phyloP scores from a whole-genome alignment of 23 tunicate species.

The Clavelina lepadiformis region DNA sequence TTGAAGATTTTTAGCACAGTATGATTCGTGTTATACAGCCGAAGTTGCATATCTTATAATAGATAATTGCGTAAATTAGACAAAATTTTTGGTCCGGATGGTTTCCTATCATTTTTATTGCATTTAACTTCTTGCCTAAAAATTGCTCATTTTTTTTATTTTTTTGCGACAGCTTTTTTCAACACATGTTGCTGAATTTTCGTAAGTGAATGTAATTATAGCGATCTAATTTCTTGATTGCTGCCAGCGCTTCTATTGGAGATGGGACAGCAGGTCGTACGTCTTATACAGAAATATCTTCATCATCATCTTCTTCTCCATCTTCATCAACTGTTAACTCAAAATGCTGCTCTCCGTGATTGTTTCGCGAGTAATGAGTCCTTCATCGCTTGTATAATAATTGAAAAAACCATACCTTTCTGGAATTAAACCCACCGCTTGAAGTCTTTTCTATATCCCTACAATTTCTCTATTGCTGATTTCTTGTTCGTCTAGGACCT shows the following conservation, averaged over 20 bases:
- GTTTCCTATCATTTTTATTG: too few relatives aligned
- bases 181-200: too few relatives aligned
- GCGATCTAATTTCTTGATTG: slow-evolving; percentile 6
- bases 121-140: too few relatives aligned
- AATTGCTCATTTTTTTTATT: too few relatives aligned
- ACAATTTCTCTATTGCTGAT: slow-evolving; percentile 9
- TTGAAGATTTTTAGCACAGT: too few relatives aligned
- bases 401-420: slow-evolving; percentile 11
- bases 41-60: too few relatives aligned
- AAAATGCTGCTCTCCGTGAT: slow-evolving; percentile 19
- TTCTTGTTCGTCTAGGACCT: slow-evolving; percentile 12
- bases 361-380: slow-evolving; percentile 16
- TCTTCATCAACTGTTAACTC: slow-evolving; percentile 13
- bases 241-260: slow-evolving; percentile 6
- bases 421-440: slow-evolving; percentile 15
- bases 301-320: neutral
- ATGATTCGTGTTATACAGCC: too few relatives aligned
- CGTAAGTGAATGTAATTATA: too few relatives aligned
- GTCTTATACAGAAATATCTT: slow-evolving; percentile 9
- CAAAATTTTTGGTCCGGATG: too few relatives aligned
- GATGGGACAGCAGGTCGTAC: slow-evolving; percentile 18
- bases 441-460: neutral
- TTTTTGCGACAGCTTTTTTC: too few relatives aligned
- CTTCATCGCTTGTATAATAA: slow-evolving; percentile 9
- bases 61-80: too few relatives aligned